Base-by-base conservation (phyloP, 2,113 vertebrate genomes). In the Trichomycterus rosablanca region DNA sequence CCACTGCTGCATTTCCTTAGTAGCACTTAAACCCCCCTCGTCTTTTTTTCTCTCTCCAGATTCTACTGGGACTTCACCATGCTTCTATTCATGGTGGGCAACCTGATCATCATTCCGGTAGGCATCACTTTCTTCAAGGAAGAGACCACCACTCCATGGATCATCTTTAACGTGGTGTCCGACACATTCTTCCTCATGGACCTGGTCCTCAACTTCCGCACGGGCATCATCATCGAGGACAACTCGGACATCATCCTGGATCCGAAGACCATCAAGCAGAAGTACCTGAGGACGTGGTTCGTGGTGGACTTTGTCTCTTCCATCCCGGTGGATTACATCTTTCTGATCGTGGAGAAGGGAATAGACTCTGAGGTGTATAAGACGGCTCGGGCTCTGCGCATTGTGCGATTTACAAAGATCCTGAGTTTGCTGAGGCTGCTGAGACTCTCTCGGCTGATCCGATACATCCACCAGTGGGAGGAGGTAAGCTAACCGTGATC, bases 61-160 rank as follows among this genome's bases (percentile, higher is more conserved):
- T 98, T 99, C 85, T 99, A 99, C 79, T 99, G 96, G 96, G 96
- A 99, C 82, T 97, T 99, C 86, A 95, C 94, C 1, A 98, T 98
- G 96, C 85, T 98, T 72, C 88, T 99, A 19, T 97, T 99, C 77
- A 99, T 99, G 96, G 93, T 97, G 73, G 93, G 96, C 22, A 99
- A 99, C 80, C 87, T 99, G 76, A 97, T 99, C 85, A 94, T 99
- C 83, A 98, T 99, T 60, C 96, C 95, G 0, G 96, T 98, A 74
- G 94, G 96, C 75, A 99, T 98, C 89, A 98, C 96, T 62, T 99
- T 99, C 88, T 98, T 99, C 86, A 98, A 97, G 77, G 96, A 99
- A 0, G 96, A 97, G 86, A 99, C 92, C 78, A 97, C 94, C 0
- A 92, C 94, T 0, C 93, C 94, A 1, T 98, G 96, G 96, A 97